These are phyloP conservation scores for Melanaphis sacchari DNA, from an alignment of 1,140 invertebrate genomes.

Conservation along the genomic window DNA sequence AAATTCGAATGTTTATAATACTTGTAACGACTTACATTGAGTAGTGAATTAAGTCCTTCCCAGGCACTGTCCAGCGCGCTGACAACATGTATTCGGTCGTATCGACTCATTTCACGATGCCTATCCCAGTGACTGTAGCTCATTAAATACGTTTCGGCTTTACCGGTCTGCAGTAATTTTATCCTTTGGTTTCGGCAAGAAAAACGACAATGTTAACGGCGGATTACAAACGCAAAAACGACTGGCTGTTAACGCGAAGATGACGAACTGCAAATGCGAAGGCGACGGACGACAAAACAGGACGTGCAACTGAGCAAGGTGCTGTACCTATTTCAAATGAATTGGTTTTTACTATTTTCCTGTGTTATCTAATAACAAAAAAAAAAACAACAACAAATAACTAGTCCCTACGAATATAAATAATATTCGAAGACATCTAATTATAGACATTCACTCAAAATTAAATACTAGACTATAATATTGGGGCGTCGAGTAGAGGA, in stretches of 20 bases:
- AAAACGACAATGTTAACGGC: background rate
- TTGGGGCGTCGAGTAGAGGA: background rate
- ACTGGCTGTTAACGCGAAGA: background rate
- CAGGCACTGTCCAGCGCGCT: background rate
- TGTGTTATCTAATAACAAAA: background rate
- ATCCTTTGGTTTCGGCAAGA: background rate
- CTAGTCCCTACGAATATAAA: background rate
- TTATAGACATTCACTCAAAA: background rate
- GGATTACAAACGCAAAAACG: background rate
- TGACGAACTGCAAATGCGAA: background rate
- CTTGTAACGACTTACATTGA: background rate
- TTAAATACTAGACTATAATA: background rate
- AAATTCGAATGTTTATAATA: background rate
- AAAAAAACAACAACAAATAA: background rate
- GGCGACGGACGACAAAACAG: background rate
- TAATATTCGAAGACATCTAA: background rate
- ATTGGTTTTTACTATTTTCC: background rate
- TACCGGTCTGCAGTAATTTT: background rate
- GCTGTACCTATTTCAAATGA: background rate
- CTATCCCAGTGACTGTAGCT: background rate
- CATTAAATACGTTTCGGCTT: background rate
- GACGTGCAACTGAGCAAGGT: background rate
- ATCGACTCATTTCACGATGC: background rate
- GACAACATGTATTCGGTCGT: background rate
- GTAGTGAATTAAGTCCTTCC: slow-evolving; percentile 11